phyloP scores from a whole-genome alignment of 2,797 vertebrate genomes.

The Rhinella marina region DNA sequence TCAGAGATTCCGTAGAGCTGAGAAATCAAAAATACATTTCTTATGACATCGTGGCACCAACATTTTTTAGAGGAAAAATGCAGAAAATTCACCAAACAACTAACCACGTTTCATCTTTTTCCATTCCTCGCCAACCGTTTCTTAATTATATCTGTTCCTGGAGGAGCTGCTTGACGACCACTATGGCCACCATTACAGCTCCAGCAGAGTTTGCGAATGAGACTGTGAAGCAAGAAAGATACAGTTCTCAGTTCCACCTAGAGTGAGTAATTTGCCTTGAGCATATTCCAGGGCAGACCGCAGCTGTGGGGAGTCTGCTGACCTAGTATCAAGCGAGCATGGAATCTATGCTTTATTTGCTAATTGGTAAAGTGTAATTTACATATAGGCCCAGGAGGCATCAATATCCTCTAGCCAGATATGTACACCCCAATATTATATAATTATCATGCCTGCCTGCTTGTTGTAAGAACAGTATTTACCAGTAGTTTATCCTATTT shows the following conservation, averaged over 20 bases:
- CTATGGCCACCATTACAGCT: not conserved
- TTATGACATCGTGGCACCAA: too few relatives aligned
- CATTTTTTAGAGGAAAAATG: too few relatives aligned
- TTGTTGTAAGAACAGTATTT: not conserved
- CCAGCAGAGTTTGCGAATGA: not conserved
- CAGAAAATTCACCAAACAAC: not conserved
- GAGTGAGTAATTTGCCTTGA: not conserved
- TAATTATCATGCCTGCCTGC: not conserved
- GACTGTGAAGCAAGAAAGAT: not conserved
- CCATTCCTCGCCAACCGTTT: not conserved
- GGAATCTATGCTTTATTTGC: not conserved
- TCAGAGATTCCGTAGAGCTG: too few relatives aligned
- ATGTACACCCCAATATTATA: not conserved
- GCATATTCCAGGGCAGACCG: conserved; percentile 9
- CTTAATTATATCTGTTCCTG: not conserved
- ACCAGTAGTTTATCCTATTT: not conserved
- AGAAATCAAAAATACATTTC: too few relatives aligned
- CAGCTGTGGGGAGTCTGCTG: not conserved
- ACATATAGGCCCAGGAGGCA: not conserved
- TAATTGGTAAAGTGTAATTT: not conserved
- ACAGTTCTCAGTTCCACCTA: not conserved
- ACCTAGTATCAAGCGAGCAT: not conserved
- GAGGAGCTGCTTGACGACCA: not conserved
- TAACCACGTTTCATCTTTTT: not conserved
- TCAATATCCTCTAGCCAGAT: not conserved